Conservation (phyloP, 2,888 invertebrate species). For the Entomobrya multifasciata region DNA sequence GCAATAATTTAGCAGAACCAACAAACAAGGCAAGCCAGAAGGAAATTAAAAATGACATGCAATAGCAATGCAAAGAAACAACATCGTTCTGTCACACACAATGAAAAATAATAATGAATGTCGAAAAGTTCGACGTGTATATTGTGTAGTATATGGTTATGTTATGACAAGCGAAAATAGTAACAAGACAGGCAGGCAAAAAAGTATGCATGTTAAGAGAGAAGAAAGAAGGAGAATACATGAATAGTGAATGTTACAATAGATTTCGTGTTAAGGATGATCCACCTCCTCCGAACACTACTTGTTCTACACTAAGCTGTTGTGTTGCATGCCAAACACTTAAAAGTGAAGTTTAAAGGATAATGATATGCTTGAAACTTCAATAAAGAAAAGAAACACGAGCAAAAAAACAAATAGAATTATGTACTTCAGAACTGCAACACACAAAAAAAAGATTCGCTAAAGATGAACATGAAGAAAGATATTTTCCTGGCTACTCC, state of each 20-base stretch:
- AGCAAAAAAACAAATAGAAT: conserved; percentile 56
- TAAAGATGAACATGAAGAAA: conserved; percentile 2
- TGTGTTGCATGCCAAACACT: conserved; percentile 19
- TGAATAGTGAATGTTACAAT: conserved; percentile 1
- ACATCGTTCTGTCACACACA: conserved; percentile 28
- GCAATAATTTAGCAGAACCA: conserved; percentile 48
- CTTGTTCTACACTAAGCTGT: background rate
- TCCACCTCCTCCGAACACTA: conserved; percentile 15
- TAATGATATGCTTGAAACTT: conserved; percentile 65
- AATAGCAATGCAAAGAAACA: conserved; percentile 14
- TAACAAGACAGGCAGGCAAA: background rate
- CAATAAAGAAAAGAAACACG: conserved; percentile 50
- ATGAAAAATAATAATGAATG: conserved; percentile 29
- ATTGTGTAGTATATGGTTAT: background rate
- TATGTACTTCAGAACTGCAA: conserved; percentile 27
- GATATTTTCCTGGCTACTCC: conserved; percentile 42
- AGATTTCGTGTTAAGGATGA: conserved; percentile 17
- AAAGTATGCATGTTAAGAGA: background rate
- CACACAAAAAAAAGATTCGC: background rate
- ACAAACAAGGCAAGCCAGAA: conserved; percentile 29
- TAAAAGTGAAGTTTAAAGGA: conserved; percentile 46
- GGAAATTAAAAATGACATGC: background rate
- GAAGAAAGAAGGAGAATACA: background rate
- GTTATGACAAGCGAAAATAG: conserved; percentile 33
- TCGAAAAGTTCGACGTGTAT: conserved; percentile 20